Conservation (phyloP, 2,888 invertebrate species). For the Rhodophaea formosa region DNA sequence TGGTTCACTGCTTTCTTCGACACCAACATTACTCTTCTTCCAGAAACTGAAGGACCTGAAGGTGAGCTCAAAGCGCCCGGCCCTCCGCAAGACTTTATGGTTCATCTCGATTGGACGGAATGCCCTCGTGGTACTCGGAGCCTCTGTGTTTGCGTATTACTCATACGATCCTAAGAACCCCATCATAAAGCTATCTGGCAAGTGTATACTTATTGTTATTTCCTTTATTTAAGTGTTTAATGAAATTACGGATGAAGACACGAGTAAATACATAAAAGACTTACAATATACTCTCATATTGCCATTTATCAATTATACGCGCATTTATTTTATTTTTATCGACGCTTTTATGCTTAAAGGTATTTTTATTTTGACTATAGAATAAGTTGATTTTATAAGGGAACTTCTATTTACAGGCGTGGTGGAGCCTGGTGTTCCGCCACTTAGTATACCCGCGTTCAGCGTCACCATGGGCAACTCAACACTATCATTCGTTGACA, state of each 20-base stretch:
- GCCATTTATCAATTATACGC: too few species aligned
- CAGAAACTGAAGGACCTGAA: conserved; percentile 84
- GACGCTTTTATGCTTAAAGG: too few species aligned
- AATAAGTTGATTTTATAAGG: too few species aligned
- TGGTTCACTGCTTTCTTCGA: too few species aligned
- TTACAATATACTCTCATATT: too few species aligned
- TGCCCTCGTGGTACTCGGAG: conserved; percentile 87
- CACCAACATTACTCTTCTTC: conserved; percentile 21
- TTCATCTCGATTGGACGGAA: conserved; percentile 89
- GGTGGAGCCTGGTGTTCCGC: conserved; percentile 86
- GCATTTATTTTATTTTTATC: too few species aligned
- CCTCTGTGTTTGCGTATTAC: conserved; percentile 82
- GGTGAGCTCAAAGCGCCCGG: conserved; percentile 53
- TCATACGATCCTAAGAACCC: conserved; percentile 70
- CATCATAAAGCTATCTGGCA: conserved; percentile 84
- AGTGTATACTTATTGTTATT: conserved; percentile 22
- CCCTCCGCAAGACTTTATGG: conserved; percentile 83
- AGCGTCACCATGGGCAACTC: conserved; percentile 82
- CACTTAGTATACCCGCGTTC: conserved; percentile 84
- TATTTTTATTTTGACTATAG: too few species aligned
- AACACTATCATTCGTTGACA: conserved; percentile 83
- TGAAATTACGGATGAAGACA: too few species aligned
- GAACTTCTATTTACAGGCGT: conserved; percentile 58
- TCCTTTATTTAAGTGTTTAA: too few species aligned
- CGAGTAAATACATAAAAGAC: too few species aligned